These are phyloP conservation scores for Adela reaumurella DNA, from an alignment of 2,888 invertebrate genomes.

Conservation along the genomic window DNA sequence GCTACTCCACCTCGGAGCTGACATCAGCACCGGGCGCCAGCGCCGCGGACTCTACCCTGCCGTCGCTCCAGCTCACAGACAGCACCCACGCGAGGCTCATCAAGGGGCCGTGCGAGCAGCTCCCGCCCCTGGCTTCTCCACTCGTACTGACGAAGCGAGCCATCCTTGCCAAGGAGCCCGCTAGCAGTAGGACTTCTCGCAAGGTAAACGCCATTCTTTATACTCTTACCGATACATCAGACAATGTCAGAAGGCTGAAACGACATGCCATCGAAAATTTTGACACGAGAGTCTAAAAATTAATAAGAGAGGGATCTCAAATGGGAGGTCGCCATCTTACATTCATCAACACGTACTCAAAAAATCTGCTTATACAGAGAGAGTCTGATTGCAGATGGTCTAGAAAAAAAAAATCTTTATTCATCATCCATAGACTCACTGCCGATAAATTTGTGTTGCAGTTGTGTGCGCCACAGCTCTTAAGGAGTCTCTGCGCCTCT, in stretches of 20 bases:
- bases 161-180: constrained; percentile 23
- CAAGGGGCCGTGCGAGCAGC: constrained; percentile 37
- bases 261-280: too few relatives aligned
- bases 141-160: constrained; percentile 32
- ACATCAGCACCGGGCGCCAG: constrained; percentile 34
- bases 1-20: constrained; percentile 40
- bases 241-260: neutral
- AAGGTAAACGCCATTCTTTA: constrained; percentile 21
- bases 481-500: too few relatives aligned
- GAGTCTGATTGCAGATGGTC: too few relatives aligned
- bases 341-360: too few relatives aligned
- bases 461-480: too few relatives aligned
- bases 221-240: neutral
- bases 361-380: too few relatives aligned
- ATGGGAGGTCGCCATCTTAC: too few relatives aligned
- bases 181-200: constrained; percentile 24
- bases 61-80: constrained; percentile 37
- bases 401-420: too few relatives aligned
- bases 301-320: too few relatives aligned
- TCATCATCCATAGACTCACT: too few relatives aligned
- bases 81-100: constrained; percentile 29
- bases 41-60: constrained; percentile 36
- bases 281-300: too few relatives aligned
- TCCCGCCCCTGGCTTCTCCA: constrained; percentile 44
- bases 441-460: too few relatives aligned